phyloP scores from a whole-genome alignment of 1,140 invertebrate genomes.

The Cylas formicarius region DNA sequence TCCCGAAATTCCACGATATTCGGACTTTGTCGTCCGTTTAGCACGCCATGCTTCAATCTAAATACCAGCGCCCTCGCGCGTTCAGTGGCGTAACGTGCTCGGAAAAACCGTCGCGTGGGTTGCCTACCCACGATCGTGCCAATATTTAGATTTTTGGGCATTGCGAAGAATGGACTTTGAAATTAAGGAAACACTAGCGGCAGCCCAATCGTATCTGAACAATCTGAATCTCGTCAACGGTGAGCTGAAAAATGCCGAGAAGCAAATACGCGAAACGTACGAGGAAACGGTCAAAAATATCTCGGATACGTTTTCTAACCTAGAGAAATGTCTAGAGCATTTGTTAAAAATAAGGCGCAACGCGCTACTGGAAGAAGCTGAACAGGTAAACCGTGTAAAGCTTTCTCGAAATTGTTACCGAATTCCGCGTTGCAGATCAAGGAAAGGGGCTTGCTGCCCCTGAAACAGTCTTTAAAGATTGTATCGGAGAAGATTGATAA shows the following conservation, averaged over 20 bases:
- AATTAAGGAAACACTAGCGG: constrained; percentile 24
- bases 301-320: constrained; percentile 24
- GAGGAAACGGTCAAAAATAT: constrained; percentile 25
- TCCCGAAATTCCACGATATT: too few relatives aligned
- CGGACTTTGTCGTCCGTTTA: too few relatives aligned
- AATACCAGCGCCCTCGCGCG: too few relatives aligned
- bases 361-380: constrained; percentile 21
- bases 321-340: constrained; percentile 20
- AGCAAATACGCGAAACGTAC: constrained; percentile 26
- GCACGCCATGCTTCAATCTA: too few relatives aligned
- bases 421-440: constrained; percentile 20
- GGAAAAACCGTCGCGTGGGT: too few relatives aligned
- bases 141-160: constrained; percentile 11
- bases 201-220: constrained; percentile 27
- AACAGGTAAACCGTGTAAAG: constrained; percentile 16
- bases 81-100: too few relatives aligned
- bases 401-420: neutral
- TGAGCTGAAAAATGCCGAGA: constrained; percentile 23
- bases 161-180: too few relatives aligned
- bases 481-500: constrained; percentile 27
- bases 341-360: constrained; percentile 24
- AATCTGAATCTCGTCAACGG: constrained; percentile 23
- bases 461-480: constrained; percentile 23
- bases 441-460: constrained; percentile 24
- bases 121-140: too few relatives aligned